These are phyloP conservation scores for Nowickia ferox DNA, from an alignment of 2,888 invertebrate genomes.

Conservation along the genomic window DNA sequence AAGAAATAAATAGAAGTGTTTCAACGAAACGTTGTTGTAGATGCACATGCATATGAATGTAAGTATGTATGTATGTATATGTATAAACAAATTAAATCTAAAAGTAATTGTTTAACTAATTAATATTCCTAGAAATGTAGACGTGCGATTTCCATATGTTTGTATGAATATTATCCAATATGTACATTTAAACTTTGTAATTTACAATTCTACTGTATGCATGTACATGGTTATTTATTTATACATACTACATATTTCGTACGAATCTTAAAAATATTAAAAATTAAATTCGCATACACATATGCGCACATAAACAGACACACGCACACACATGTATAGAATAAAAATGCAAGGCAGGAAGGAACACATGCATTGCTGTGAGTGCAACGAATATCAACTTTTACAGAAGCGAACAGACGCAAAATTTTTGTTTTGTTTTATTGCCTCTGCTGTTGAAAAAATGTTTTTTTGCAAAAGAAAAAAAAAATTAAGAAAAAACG, in stretches of 20 bases:
- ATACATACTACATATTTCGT: conserved; percentile 14
- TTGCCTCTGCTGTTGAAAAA: conserved; percentile 29
- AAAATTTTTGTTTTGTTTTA: conserved; percentile 27
- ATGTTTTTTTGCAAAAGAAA: conserved; percentile 19
- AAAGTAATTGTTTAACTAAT: conserved; percentile 52
- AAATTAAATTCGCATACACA: conserved; percentile 51
- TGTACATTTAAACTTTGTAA: conserved; percentile 6
- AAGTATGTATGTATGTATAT: background rate
- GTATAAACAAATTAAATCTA: conserved; percentile 23
- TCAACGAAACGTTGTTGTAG: conserved; percentile 1
- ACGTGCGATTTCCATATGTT: conserved; percentile 23
- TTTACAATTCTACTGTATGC: conserved; percentile 4
- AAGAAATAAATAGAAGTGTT: background rate
- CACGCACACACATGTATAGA: too few relatives aligned
- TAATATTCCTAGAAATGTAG: conserved; percentile 35
- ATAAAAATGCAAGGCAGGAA: background rate
- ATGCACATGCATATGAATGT: background rate
- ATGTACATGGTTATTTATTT: background rate
- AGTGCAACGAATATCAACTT: background rate
- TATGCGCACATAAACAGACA: background rate
- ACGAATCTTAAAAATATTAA: conserved; percentile 62
- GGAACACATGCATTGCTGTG: background rate
- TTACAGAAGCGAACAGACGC: conserved; percentile 2
- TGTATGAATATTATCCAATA: background rate
- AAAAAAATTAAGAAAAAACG: conserved; percentile 3